These are phyloP conservation scores for Orestias chungarensis DNA, from an alignment of 2,797 vertebrate genomes.

Conservation along the genomic window DNA sequence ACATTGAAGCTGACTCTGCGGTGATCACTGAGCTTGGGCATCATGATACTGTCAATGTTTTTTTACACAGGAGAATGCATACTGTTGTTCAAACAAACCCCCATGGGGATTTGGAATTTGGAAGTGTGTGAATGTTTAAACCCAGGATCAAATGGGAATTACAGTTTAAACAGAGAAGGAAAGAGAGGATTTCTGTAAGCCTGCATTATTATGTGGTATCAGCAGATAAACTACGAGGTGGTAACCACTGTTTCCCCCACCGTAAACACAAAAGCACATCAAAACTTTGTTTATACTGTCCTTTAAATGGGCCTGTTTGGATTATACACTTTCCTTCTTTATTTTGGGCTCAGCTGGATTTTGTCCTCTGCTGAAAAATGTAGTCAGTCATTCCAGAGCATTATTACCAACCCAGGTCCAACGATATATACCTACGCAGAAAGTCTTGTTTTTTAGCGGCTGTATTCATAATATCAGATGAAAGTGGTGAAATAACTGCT, in stretches of 20 bases:
- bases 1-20: not conserved
- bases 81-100: slow-evolving; percentile 39
- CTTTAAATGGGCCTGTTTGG: slow-evolving; percentile 37
- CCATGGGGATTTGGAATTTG: slow-evolving; percentile 23
- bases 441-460: no score
- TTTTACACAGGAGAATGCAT: slow-evolving; percentile 25
- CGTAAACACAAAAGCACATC: slow-evolving; percentile 45
- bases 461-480: slow-evolving; percentile 16
- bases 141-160: slow-evolving; percentile 17
- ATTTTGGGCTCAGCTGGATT: slow-evolving; percentile 39
- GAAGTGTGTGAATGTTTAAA: slow-evolving; percentile 12
- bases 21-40: slow-evolving; percentile 7
- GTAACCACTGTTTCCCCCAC: slow-evolving; percentile 27
- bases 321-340: slow-evolving; percentile 44
- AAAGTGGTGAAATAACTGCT: slow-evolving; percentile 50
- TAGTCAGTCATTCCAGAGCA: slow-evolving; percentile 36
- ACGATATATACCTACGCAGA: slow-evolving; percentile 54
- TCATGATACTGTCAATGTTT: slow-evolving; percentile 15
- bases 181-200: slow-evolving; percentile 37
- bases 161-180: slow-evolving; percentile 40
- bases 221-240: slow-evolving; percentile 51
- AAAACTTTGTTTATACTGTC: slow-evolving; percentile 44
- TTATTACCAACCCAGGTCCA: slow-evolving; percentile 42
- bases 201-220: slow-evolving; percentile 54
- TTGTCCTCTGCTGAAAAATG: slow-evolving; percentile 41